Evolutionary conservation across 2,797 vertebrate species (phyloP).

Genomic region (Channallabes apus): DNA sequence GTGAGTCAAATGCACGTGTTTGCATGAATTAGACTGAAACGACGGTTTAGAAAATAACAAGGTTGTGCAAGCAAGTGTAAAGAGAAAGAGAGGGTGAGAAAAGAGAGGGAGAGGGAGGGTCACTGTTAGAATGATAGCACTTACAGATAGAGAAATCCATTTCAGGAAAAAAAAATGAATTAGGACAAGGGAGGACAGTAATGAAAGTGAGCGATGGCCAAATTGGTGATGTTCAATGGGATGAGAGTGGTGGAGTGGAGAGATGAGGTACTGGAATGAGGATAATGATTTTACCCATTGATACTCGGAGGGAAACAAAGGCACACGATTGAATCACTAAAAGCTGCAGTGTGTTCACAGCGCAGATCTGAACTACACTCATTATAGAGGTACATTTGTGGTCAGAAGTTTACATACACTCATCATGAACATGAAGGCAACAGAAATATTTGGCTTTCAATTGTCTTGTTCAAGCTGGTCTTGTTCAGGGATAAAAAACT

Average conservation of each 20-base stretch:
- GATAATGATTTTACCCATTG: constrained; percentile 37
- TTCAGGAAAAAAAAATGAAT: constrained; percentile 30
- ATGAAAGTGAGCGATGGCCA: constrained; percentile 21
- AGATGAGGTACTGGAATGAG: constrained; percentile 12
- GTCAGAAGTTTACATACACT: too few relatives aligned
- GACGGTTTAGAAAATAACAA: constrained; percentile 45
- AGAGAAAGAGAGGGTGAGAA: constrained; percentile 16
- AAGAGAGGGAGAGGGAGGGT: background rate
- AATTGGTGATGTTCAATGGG: constrained; percentile 23
- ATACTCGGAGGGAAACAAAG: constrained; percentile 17
- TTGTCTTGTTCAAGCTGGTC: too few relatives aligned
- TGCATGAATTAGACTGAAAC: constrained; percentile 36
- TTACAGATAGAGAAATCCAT: constrained; percentile 40
- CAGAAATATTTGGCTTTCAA: too few relatives aligned
- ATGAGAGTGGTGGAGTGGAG: constrained; percentile 25
- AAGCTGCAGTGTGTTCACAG: constrained; percentile 10
- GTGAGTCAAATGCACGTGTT: constrained; percentile 24
- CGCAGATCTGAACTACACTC: background rate
- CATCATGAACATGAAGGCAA: too few relatives aligned
- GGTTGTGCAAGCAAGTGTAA: constrained; percentile 40
- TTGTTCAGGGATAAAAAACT: too few relatives aligned
- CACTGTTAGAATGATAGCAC: constrained; percentile 15
- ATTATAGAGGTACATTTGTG: background rate
- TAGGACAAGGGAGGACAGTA: constrained; percentile 34
- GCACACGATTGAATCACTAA: constrained; percentile 3